Evolutionary conservation across 2,797 vertebrate species (phyloP).

Genomic region (Sorex maritimensis): DNA sequence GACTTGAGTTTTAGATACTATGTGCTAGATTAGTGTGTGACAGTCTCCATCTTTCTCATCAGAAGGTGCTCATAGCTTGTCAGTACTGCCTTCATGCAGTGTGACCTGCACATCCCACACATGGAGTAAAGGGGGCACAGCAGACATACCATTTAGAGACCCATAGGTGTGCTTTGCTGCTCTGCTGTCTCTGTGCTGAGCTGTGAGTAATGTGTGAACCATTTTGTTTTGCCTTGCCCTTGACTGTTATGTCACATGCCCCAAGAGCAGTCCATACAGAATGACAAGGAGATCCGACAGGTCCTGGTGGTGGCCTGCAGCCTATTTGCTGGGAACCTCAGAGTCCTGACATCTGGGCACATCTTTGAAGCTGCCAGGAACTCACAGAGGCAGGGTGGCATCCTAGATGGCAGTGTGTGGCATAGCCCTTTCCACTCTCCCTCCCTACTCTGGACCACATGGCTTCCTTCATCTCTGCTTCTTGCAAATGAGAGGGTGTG

Average conservation of each 20-base stretch:
- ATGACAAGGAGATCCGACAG: neutral
- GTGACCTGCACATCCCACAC: neutral
- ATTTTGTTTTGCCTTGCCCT: neutral
- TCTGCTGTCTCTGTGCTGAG: neutral
- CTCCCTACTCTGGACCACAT: no score
- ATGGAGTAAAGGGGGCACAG: no score
- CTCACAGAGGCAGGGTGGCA: neutral
- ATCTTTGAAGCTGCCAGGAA: neutral
- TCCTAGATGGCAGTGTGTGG: neutral
- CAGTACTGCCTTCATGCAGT: rapidly evolving
- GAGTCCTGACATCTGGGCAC: constrained; percentile 35
- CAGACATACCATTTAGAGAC: neutral
- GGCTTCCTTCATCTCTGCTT: neutral
- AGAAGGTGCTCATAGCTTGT: no score
- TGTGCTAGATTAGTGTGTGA: neutral
- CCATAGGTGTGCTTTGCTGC: neutral
- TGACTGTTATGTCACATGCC: neutral
- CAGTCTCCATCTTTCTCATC: no score
- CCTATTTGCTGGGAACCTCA: neutral
- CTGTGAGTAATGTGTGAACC: constrained; percentile 16
- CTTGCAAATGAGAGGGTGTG: neutral
- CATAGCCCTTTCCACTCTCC: neutral
- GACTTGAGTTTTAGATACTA: neutral
- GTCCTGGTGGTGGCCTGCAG: neutral
- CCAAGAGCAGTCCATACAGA: neutral